Base-by-base conservation (phyloP, 2,797 vertebrate species). In the Poeciliopsis presidionis region DNA sequence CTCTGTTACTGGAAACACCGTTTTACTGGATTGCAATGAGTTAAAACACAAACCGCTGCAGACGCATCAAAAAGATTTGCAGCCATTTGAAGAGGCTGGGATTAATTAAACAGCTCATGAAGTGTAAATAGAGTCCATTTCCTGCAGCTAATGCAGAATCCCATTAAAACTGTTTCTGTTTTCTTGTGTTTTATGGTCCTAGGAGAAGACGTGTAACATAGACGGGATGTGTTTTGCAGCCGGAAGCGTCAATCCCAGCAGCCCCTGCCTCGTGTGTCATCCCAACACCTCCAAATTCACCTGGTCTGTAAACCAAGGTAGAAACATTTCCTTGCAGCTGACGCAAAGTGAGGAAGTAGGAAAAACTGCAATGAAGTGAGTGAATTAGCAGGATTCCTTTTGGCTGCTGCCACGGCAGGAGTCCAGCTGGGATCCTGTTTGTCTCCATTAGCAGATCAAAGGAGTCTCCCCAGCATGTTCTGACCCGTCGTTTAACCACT, bases 241-340 rank as follows among this genome's bases (percentile, higher is more conserved):
- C 73, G 95, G 95, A 82, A 95, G 95, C 47, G 76, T 93, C 87
- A 97, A 92, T 77, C 95, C 95, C 81, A 92, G 95, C 83, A 97
- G 95, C 79, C 95, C 95, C 2, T 97, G 96, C 85, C 95, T 97
- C 73, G 87, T 95, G 61, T 97, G 96, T 89, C 95, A 96, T 76
- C 94, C 96, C 0, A 76, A 61, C 0, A 77, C 90, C 76, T 97
- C 95, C 76, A 95, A 92, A 70, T 96, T 96, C 93, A 94, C 91
- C 84, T 97, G 96, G 96, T 96, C 96, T 79, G 76, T 96, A 46
- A 97, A 96, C 88, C 86, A 96, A 96, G 95, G 96, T 97, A 95
- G 30, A 36, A 9, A 63, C 22, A 20, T 70, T 67, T 41, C 20
- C 16, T 25, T 22, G 25, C 43, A 45, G 41, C 13, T 45, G 25